Evolutionary conservation across 37 sponge, comb jelly and placozoan species (phyloP).

Genomic region (Tethya wilhelma): DNA sequence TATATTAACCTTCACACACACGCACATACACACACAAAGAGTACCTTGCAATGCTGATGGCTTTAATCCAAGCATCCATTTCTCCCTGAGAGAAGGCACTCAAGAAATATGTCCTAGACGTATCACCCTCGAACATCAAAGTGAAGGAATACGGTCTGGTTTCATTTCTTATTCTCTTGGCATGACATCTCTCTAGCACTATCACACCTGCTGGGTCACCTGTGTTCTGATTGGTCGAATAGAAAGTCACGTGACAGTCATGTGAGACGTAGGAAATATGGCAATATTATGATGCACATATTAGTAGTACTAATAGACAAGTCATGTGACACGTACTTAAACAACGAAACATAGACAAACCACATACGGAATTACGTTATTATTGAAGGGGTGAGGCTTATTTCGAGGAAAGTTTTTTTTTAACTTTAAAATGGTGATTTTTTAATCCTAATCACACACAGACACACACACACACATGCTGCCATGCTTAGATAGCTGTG

Average conservation of each 20-base stretch:
- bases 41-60: constrained; percentile 66
- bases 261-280: neutral
- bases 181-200: constrained; percentile 55
- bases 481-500: too few species aligned
- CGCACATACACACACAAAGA: constrained; percentile 5
- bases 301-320: too few species aligned
- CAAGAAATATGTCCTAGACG: constrained; percentile 53
- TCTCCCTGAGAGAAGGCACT: constrained; percentile 64
- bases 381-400: too few species aligned
- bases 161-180: constrained; percentile 21
- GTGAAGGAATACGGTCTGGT: constrained; percentile 52
- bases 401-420: too few species aligned
- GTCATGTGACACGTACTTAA: too few species aligned
- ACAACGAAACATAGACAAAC: too few species aligned
- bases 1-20: too few species aligned
- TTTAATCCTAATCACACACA: too few species aligned
- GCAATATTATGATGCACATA: neutral
- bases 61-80: constrained; percentile 53
- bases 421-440: too few species aligned
- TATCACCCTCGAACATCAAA: constrained; percentile 61
- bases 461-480: too few species aligned
- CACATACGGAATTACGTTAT: too few species aligned
- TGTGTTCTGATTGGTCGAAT: constrained; percentile 11
- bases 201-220: constrained; percentile 61
- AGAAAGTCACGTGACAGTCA: neutral